Percentiles rank a stretch among this genome's conserved stretches.
Evolutionary conservation across 2,888 invertebrate genomes (phyloP).

Genomic region (Macropis europaea): DNA sequence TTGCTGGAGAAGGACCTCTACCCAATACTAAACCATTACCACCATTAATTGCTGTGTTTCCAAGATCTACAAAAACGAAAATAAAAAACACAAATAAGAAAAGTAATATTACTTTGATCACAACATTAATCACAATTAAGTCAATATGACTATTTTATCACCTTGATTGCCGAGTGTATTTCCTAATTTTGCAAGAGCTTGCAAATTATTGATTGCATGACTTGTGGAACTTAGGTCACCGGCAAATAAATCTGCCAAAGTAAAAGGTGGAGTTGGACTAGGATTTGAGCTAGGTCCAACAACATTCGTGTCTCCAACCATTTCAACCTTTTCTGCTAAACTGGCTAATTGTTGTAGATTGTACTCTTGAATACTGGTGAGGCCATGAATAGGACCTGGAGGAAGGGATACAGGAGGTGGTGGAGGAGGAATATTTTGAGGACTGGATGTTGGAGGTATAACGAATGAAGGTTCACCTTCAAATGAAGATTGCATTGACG

Average conservation of each 20-base stretch:
- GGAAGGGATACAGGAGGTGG: slow-evolving; percentile 71
- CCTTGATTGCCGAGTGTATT: slow-evolving; percentile 81
- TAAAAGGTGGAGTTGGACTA: slow-evolving; percentile 85
- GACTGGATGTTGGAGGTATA: slow-evolving; percentile 80
- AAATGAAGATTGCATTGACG: slow-evolving; percentile 88
- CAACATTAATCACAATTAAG: too few species aligned
- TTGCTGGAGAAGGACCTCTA: slow-evolving; percentile 83
- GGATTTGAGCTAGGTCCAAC: slow-evolving; percentile 80
- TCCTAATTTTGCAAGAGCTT: slow-evolving; percentile 93
- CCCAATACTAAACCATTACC: slow-evolving; percentile 81
- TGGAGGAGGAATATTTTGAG: slow-evolving; percentile 77
- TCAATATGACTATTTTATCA: too few species aligned
- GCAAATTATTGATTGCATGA: slow-evolving; percentile 92
- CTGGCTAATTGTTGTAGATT: slow-evolving; percentile 92
- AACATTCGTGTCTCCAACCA: slow-evolving; percentile 72
- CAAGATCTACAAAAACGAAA: slow-evolving; percentile 78
- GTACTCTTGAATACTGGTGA: slow-evolving; percentile 91
- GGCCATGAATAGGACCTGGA: slow-evolving; percentile 80
- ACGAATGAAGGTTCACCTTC: slow-evolving; percentile 85
- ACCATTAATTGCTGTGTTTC: slow-evolving; percentile 79
- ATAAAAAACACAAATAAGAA: neutral
- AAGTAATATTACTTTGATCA: too few species aligned
- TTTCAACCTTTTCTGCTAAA: slow-evolving; percentile 86
- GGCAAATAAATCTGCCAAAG: slow-evolving; percentile 88
- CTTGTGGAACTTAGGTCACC: slow-evolving; percentile 86